phyloP scores from a whole-genome alignment of 53 echinoderm and acorn worm species.

The Holothuria leucospilota region DNA sequence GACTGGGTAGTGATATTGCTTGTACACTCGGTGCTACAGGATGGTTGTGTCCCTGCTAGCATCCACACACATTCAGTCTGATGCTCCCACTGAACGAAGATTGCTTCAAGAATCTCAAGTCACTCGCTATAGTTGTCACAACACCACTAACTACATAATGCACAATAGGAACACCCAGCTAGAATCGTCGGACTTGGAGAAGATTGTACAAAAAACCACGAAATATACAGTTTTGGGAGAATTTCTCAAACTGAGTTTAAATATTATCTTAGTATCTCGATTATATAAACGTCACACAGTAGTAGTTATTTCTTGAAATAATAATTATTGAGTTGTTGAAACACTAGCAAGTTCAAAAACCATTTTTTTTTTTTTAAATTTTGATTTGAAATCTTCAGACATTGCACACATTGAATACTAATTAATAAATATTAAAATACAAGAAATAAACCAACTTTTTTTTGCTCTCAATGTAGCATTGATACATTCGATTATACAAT shows the following conservation, averaged over 20 bases:
- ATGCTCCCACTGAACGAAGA: too few relatives aligned
- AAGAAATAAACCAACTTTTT: too few relatives aligned
- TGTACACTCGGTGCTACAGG: slow-evolving; percentile 26
- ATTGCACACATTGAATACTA: slow-evolving; percentile 43
- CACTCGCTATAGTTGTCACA: slow-evolving; percentile 13
- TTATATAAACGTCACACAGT: slow-evolving; percentile 19
- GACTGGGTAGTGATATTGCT: slow-evolving; percentile 26
- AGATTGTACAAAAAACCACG: slow-evolving; percentile 28
- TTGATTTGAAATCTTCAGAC: background rate
- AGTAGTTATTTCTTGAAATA: background rate
- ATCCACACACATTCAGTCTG: slow-evolving; percentile 19
- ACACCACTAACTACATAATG: slow-evolving; percentile 34
- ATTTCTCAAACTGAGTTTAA: background rate
- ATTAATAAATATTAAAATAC: slow-evolving; percentile 34
- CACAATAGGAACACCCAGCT: background rate
- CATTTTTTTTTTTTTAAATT: background rate
- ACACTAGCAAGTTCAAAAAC: slow-evolving; percentile 10
- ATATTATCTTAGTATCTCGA: background rate
- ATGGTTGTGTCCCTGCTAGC: background rate
- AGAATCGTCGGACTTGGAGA: slow-evolving; percentile 12
- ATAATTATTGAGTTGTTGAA: slow-evolving; percentile 27
- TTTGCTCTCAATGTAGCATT: too few relatives aligned
- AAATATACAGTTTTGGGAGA: slow-evolving; percentile 24
- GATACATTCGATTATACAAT: too few relatives aligned
- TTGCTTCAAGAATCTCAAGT: too few relatives aligned